phyloP scores from a whole-genome alignment of 1,140 invertebrate species.

The Drosophila tani region DNA sequence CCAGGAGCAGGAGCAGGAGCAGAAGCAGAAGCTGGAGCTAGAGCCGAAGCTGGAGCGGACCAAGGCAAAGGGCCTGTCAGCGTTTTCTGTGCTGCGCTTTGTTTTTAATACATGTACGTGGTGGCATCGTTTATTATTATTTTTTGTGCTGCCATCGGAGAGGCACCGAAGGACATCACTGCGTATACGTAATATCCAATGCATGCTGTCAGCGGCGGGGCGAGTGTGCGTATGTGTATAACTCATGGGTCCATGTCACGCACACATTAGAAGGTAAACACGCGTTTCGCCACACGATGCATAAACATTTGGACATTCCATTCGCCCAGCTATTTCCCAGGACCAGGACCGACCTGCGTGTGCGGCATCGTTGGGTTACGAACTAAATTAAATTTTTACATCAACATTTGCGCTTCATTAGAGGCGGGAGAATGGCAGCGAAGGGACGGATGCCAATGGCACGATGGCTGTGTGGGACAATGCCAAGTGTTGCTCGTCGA shows the following conservation, averaged over 20 bases:
- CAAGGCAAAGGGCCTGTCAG: conserved; percentile 67
- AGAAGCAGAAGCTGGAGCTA: conserved; percentile 22
- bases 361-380: conserved; percentile 61
- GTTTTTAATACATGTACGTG: conserved; percentile 82
- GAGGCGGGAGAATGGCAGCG: conserved; percentile 43
- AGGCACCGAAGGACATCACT: conserved; percentile 44
- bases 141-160: conserved; percentile 50
- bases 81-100: conserved; percentile 73
- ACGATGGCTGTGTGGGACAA: conserved; percentile 36
- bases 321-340: conserved; percentile 35
- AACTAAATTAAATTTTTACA: conserved; percentile 83
- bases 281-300: conserved; percentile 70
- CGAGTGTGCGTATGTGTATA: conserved; percentile 19
- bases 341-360: conserved; percentile 49
- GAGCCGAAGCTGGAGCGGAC: conserved; percentile 18
- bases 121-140: conserved; percentile 77
- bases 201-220: conserved; percentile 14
- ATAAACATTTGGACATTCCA: conserved; percentile 78
- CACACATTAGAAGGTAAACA: conserved; percentile 80
- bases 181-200: conserved; percentile 68
- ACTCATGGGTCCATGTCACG: conserved; percentile 75
- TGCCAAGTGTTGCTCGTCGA: conserved; percentile 55
- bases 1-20: background rate
- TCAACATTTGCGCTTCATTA: conserved; percentile 82
- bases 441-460: background rate